Conservation (phyloP, 1,140 invertebrate genomes). For the Gonatopus flavifemur region DNA sequence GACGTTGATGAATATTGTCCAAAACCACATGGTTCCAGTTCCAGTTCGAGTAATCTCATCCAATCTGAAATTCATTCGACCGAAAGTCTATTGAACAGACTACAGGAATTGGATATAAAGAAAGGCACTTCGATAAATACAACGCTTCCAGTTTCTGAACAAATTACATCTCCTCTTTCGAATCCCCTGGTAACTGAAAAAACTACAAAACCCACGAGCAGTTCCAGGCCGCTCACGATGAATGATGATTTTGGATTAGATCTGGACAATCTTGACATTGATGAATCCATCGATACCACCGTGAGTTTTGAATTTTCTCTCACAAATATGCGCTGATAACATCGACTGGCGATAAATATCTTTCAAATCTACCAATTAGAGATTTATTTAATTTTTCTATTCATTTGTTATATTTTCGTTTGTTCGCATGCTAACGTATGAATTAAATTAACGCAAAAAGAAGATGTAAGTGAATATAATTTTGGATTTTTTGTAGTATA, state of each 20-base stretch:
- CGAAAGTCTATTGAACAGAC: constrained; percentile 24
- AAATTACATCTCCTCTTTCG: neutral
- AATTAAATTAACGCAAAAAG: no score
- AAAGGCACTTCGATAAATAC: constrained; percentile 16
- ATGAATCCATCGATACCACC: constrained; percentile 68
- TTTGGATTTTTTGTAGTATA: no score
- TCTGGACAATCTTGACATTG: constrained; percentile 63
- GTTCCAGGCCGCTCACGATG: constrained; percentile 40
- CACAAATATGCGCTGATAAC: no score
- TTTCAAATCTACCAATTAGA: no score
- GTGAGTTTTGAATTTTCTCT: constrained; percentile 49
- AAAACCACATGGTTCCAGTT: constrained; percentile 2
- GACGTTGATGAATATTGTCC: constrained; percentile 59
- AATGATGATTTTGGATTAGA: constrained; percentile 64
- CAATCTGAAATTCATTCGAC: constrained; percentile 9
- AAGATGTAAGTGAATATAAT: no score
- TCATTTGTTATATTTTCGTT: no score
- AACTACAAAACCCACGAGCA: constrained; percentile 27
- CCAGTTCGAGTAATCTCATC: constrained; percentile 11
- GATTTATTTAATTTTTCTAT: constrained; percentile 2
- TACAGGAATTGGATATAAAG: constrained; percentile 35
- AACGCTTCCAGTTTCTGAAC: no score
- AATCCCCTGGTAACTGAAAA: constrained; percentile 19
- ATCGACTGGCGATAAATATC: no score
- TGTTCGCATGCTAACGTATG: no score